These are phyloP conservation scores for Apeltes quadracus DNA, from an alignment of 2,113 vertebrate genomes.

Conservation along the genomic window DNA sequence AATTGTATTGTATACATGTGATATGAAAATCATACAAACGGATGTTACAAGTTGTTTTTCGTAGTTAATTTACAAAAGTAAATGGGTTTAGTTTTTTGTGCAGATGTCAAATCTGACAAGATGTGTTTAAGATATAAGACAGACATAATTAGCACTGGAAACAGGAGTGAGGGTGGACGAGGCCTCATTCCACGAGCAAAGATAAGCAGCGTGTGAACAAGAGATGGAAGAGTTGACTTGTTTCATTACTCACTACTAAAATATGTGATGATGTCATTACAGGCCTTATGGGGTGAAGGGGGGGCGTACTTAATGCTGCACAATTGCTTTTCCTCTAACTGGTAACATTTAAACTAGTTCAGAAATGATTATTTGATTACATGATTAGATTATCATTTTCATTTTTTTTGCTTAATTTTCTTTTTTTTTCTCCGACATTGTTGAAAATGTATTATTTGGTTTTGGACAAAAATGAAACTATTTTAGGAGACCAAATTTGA, in stretches of 20 bases:
- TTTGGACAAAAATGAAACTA: no score
- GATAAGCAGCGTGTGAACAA: slow-evolving; percentile 76
- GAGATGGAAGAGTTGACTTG: slow-evolving; percentile 61
- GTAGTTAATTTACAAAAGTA: not conserved
- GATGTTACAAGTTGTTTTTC: not conserved
- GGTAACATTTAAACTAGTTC: not conserved
- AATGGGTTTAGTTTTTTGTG: not conserved
- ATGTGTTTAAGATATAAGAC: not conserved
- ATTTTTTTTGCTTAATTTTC: no score
- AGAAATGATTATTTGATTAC: not conserved
- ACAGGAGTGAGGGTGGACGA: slow-evolving; percentile 10
- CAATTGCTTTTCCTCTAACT: slow-evolving; percentile 17
- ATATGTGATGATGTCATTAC: slow-evolving; percentile 74
- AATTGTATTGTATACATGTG: not conserved
- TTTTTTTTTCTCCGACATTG: no score
- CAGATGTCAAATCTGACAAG: not conserved
- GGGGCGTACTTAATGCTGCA: slow-evolving; percentile 13
- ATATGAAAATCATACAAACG: not conserved
- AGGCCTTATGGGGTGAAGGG: slow-evolving; percentile 55
- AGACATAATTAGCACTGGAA: not conserved
- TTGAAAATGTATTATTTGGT: no score
- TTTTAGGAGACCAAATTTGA: not conserved
- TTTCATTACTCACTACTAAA: slow-evolving; percentile 71
- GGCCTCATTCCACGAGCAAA: slow-evolving; percentile 60
- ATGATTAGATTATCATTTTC: not conserved